Evolutionary conservation across 2,797 vertebrate genomes (phyloP).

Genomic region (Antrozous pallidus): DNA sequence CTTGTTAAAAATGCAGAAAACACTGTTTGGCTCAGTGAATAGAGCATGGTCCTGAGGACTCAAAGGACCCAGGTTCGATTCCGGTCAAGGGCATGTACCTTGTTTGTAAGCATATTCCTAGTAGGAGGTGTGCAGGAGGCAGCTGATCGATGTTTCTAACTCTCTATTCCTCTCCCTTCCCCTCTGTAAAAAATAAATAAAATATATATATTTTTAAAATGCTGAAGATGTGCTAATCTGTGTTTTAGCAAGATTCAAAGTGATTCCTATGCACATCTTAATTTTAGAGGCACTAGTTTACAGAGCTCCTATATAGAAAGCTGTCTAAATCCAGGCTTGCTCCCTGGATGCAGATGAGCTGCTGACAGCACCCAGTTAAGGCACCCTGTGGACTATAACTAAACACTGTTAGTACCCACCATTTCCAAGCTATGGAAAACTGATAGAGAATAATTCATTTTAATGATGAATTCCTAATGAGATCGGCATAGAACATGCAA

Average conservation of each 20-base stretch:
- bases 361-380: neutral
- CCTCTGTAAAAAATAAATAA: too few relatives aligned
- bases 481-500: neutral
- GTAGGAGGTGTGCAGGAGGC: too few relatives aligned
- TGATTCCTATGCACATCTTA: neutral
- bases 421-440: neutral
- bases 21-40: too few relatives aligned
- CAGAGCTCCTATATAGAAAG: neutral
- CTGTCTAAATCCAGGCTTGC: neutral
- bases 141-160: too few relatives aligned
- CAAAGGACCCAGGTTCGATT: too few relatives aligned
- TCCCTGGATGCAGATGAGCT: accelerated
- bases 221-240: neutral
- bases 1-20: neutral
- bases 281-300: neutral
- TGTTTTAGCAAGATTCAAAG: neutral
- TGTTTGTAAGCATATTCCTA: too few relatives aligned
- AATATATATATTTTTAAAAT: too few relatives aligned
- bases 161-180: too few relatives aligned
- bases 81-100: too few relatives aligned
- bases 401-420: accelerated
- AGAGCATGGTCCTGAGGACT: too few relatives aligned
- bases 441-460: neutral
- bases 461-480: neutral
- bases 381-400: neutral